Base-by-base conservation (phyloP, 2,113 vertebrate species). In the Euleptes europaea region DNA sequence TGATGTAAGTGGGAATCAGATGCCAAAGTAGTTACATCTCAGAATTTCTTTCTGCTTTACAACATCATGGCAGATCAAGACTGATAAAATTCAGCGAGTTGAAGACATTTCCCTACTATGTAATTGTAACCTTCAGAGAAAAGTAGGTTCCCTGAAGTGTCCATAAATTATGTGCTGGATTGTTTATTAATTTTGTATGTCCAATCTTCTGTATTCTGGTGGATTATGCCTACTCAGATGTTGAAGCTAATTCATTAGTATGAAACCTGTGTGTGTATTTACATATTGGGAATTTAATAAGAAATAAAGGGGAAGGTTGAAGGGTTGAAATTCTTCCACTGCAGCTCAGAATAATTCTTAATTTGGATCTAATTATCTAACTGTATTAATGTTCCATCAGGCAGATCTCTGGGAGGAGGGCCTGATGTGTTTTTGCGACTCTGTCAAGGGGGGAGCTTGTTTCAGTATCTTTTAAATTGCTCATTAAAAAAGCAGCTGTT, bases 1-100 rank as follows among this genome's bases (percentile, higher is more conserved):
- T 0, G 0, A 80, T 75, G 71, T 31, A 47, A 87, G 21, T 15
- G 13, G 19, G 57, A 47, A 80, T 70, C 1, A 5, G 35, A 79
- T 35, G 57, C 26, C 13, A 1, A 28, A 2, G 49, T 66, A 80
- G 13, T 51, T 38, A 49, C 23, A 54, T 38, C 33, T 67, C 14
- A 84, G 65, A 54, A 84, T 21, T 23, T 5, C 40, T 69, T 4
- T 84, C 49, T 13, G 49, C n/a, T 40, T 51, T 69, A 11, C 11
- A 70, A 28, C n/a, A 9, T 51, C 31, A 9, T 26, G 75, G 51
- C n/a, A 38, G 5, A 84, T 21, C 1, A 42, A 23, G 31, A 78
- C 17, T 77, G 40, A 23, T 23, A 72, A 33, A 60, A 28, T 33
- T 76, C 17, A 23, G 17, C 7, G 3, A 54, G 9, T 57, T 77